phyloP scores from a whole-genome alignment of 2,888 invertebrate species.

The Oasisia sp. region DNA sequence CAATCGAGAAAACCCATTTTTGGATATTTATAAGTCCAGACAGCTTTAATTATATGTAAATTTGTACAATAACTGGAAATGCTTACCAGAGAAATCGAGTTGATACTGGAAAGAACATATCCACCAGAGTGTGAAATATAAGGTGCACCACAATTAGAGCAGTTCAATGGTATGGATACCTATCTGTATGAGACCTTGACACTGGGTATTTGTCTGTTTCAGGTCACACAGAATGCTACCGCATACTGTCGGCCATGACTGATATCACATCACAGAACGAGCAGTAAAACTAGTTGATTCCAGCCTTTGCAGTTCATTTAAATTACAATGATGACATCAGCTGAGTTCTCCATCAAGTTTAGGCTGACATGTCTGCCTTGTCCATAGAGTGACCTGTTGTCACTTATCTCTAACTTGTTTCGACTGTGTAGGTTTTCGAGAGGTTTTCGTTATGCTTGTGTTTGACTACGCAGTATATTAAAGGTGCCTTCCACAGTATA shows the following conservation, averaged over 20 bases:
- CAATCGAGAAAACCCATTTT: no score
- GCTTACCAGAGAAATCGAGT: no score
- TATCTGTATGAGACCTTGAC: not conserved
- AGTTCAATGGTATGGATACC: no score
- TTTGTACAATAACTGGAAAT: no score
- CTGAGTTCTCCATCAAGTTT: not conserved
- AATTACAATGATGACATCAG: not conserved
- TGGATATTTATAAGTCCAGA: no score
- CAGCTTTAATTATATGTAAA: no score
- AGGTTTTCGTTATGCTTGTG: not conserved
- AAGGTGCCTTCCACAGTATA: not conserved
- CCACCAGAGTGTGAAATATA: no score
- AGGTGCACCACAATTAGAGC: no score
- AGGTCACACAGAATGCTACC: slow-evolving; percentile 2
- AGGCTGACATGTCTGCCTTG: no score
- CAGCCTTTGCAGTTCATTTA: not conserved
- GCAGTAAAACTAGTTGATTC: not conserved
- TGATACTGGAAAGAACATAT: no score
- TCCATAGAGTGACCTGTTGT: not conserved
- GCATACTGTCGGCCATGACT: not conserved
- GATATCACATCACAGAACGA: not conserved
- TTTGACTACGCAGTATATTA: not conserved
- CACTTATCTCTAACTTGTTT: not conserved
- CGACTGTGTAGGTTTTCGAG: not conserved
- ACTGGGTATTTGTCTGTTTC: not conserved